These are phyloP conservation scores for Urocyon cinereoargenteus DNA, from an alignment of 2,797 vertebrate genomes.

Conservation along the genomic window DNA sequence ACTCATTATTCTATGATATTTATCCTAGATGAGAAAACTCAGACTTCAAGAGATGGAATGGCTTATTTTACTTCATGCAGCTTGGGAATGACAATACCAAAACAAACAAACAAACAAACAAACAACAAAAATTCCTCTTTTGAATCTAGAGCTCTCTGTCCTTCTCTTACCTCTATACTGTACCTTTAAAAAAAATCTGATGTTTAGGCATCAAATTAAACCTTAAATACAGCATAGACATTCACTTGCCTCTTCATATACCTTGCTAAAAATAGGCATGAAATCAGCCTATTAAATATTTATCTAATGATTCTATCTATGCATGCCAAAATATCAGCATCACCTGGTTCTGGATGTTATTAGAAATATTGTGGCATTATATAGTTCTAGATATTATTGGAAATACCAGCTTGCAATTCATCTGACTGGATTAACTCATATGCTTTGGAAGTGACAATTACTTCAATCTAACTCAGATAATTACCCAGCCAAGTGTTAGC, in stretches of 20 bases:
- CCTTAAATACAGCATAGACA: neutral
- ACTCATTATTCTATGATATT: neutral
- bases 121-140: neutral
- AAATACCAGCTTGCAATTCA: constrained; percentile 32
- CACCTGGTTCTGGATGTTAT: neutral
- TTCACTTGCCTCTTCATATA: neutral
- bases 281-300: neutral
- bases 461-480: neutral
- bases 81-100: no score
- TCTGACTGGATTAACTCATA: neutral
- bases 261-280: neutral
- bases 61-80: neutral
- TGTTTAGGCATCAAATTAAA: neutral
- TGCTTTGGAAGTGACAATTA: neutral
- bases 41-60: neutral
- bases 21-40: neutral
- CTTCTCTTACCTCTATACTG: neutral
- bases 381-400: neutral
- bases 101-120: neutral
- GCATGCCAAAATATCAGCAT: neutral
- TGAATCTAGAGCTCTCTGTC: neutral
- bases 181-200: neutral
- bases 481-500: neutral
- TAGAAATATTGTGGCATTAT: neutral
- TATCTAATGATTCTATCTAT: neutral